Conservation (phyloP, 1,140 invertebrate genomes). For the Dolichoris vasculosae region DNA sequence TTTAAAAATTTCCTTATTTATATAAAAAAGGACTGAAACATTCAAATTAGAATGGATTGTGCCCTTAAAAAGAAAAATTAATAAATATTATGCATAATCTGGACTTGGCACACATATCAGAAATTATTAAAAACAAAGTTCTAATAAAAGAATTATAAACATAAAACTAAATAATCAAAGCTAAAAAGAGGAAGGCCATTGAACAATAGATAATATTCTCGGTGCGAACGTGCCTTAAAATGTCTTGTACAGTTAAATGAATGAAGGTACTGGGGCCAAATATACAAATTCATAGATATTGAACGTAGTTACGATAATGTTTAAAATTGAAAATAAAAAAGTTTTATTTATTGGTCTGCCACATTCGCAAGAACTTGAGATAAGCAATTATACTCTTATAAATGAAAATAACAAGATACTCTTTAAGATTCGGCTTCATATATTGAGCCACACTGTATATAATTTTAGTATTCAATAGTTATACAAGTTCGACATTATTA, state of each 20-base stretch:
- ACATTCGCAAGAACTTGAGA: conserved; percentile 51
- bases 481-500: background rate
- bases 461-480: background rate
- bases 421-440: conserved; percentile 16
- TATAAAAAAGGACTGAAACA: too few relatives aligned
- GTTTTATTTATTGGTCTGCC: conserved; percentile 51
- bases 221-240: conserved; percentile 53
- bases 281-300: conserved; percentile 55
- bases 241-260: conserved; percentile 53
- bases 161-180: background rate
- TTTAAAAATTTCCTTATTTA: too few relatives aligned
- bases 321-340: conserved; percentile 34
- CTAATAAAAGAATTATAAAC: conserved; percentile 7
- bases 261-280: conserved; percentile 67
- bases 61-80: background rate
- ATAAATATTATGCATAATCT: conserved; percentile 8
- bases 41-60: background rate
- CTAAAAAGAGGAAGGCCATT: conserved; percentile 19
- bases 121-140: background rate
- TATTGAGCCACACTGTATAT: background rate
- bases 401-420: background rate
- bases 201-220: conserved; percentile 37
- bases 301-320: conserved; percentile 57
- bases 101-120: conserved; percentile 42
- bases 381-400: background rate